Conservation (phyloP, 1,140 invertebrate species). For the Orchesella cincta region DNA sequence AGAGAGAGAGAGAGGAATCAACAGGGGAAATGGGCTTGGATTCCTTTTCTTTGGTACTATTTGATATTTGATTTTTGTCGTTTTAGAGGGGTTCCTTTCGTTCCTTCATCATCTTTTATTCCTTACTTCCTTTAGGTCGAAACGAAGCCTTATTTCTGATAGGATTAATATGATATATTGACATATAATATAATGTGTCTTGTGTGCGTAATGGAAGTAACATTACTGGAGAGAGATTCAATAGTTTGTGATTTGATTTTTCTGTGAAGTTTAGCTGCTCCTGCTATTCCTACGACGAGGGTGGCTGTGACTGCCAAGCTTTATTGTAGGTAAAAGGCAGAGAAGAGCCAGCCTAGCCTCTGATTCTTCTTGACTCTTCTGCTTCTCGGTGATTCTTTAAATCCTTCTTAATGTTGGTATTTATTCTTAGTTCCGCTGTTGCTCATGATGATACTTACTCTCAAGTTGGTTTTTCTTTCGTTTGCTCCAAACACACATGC, state of each 20-base stretch:
- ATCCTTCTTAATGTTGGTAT: constrained; percentile 23
- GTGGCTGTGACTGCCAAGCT: background rate
- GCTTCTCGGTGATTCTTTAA: background rate
- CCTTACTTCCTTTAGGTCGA: constrained; percentile 3
- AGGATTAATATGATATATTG: constrained; percentile 25
- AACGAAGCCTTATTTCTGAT: too few relatives aligned
- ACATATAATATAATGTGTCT: constrained; percentile 24
- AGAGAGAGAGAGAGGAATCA: constrained; percentile 14
- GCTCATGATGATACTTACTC: background rate
- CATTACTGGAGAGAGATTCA: background rate
- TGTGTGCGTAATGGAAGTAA: background rate
- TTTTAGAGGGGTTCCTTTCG: constrained; percentile 4
- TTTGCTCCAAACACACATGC: too few relatives aligned
- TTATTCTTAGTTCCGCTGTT: background rate
- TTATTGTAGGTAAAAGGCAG: background rate
- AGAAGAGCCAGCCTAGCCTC: background rate
- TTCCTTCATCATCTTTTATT: background rate
- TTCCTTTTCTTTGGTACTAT: background rate
- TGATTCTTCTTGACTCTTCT: background rate
- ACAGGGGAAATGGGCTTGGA: background rate
- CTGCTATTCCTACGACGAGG: background rate
- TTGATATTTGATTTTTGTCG: background rate
- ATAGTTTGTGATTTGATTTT: background rate
- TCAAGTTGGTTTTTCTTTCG: background rate
- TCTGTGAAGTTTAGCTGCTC: too few relatives aligned